A percentile compares a stretch with the other conserved stretches of the same genome.
Conservation (phyloP, 2,113 vertebrate genomes). For the Carettochelys insculpta region DNA sequence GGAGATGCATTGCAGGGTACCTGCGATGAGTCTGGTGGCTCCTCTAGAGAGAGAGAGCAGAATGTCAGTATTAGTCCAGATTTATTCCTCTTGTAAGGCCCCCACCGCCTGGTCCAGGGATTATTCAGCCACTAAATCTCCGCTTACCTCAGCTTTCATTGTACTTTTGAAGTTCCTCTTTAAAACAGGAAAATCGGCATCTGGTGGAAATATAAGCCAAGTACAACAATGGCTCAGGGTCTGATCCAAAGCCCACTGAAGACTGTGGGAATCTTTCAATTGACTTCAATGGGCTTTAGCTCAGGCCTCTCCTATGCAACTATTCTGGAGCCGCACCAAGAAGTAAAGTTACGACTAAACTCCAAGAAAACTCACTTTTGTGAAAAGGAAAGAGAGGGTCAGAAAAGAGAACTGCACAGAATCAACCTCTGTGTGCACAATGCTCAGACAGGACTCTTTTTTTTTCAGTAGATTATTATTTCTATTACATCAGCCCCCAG, state of each 20-base stretch:
- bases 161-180: constrained; percentile 18
- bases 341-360: neutral
- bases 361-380: neutral
- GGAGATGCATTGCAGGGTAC: neutral
- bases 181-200: constrained; percentile 32
- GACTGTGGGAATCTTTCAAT: neutral
- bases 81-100: neutral
- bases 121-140: constrained; percentile 12
- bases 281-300: neutral
- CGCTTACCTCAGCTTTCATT: constrained; percentile 15
- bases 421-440: neutral
- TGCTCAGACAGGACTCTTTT: neutral
- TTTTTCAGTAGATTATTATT: neutral
- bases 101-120: neutral
- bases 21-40: neutral
- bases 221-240: constrained; percentile 1
- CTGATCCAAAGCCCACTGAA: neutral
- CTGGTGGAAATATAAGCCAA: constrained; percentile 46
- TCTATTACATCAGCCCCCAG: neutral
- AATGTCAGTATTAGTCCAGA: constrained; percentile 9
- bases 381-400: neutral
- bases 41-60: constrained; percentile 26
- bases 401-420: neutral
- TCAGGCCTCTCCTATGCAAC: neutral
- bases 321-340: neutral